A percentile compares a stretch with the other conserved stretches of the same genome.
These are phyloP conservation scores for Oceanites oceanicus DNA, from an alignment of 2,113 vertebrate species.

Conservation along the genomic window DNA sequence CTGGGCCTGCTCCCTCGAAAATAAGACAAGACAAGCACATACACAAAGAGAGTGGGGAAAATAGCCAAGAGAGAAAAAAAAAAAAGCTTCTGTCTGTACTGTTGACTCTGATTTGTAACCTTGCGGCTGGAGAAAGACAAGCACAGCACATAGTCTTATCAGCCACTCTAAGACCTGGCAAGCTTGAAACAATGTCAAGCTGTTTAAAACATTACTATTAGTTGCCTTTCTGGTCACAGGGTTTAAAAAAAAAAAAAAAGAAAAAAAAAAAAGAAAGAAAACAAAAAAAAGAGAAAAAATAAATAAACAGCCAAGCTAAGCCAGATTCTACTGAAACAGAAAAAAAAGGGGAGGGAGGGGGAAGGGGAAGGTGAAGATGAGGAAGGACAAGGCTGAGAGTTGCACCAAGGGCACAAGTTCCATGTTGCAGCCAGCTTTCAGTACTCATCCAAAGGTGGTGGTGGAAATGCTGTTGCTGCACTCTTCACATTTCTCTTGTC, in stretches of 20 bases:
- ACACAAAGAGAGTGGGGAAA: not conserved
- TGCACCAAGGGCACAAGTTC: not conserved
- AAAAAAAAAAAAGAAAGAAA: not conserved
- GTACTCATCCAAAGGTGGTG: not conserved
- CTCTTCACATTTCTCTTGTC: not conserved
- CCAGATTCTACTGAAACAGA: not conserved
- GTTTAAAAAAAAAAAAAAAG: not conserved
- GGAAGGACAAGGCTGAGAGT: not conserved
- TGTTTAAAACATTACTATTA: not conserved
- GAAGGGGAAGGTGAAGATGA: not conserved
- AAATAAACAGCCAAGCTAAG: not conserved
- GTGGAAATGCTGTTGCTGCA: not conserved
- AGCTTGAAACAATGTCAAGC: not conserved
- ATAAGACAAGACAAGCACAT: not conserved
- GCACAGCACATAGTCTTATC: not conserved
- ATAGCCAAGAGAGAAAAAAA: not conserved
- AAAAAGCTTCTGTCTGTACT: not conserved
- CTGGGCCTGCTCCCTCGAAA: not conserved
- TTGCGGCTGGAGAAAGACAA: slow-evolving; percentile 1
- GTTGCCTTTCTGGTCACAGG: not conserved
- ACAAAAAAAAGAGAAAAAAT: rapidly evolving
- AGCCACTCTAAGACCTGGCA: not conserved
- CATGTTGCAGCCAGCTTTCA: not conserved
- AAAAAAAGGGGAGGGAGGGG: not conserved
- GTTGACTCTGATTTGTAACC: not conserved